Percentiles rank a stretch among this genome's conserved stretches.
Evolutionary conservation across 2,797 vertebrate species (phyloP).

Genomic region (Falco concolor): DNA sequence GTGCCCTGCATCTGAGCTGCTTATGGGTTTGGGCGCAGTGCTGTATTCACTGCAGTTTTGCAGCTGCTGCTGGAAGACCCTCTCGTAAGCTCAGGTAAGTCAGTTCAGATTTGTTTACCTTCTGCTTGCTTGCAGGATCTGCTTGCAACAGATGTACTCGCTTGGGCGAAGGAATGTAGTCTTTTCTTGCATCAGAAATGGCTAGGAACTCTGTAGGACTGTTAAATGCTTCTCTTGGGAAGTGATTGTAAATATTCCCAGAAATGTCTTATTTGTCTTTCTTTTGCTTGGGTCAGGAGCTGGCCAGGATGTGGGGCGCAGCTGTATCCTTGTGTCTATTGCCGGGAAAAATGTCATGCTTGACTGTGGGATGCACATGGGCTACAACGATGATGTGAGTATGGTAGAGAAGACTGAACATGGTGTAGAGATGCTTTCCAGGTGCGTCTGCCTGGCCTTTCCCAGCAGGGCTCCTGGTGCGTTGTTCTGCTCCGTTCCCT

Average conservation of each 20-base stretch:
- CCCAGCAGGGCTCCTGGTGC: background rate
- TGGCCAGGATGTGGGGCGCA: slow-evolving; percentile 96
- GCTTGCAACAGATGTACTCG: too few relatives aligned
- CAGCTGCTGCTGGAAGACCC: background rate
- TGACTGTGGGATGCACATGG: slow-evolving; percentile 99
- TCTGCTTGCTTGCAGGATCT: too few relatives aligned
- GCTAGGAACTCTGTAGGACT: background rate
- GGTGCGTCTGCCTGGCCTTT: background rate
- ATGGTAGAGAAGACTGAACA: background rate
- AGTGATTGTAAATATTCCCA: background rate
- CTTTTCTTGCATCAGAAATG: background rate
- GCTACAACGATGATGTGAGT: slow-evolving; percentile 94
- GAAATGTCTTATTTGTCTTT: background rate
- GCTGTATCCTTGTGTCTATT: slow-evolving; percentile 96
- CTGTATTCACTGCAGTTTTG: background rate
- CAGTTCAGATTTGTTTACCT: background rate
- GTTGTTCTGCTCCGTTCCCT: rapidly evolving
- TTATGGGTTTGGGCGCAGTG: rapidly evolving
- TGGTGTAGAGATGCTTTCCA: background rate
- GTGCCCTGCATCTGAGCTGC: background rate
- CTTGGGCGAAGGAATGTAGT: background rate
- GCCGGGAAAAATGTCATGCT: slow-evolving; percentile 98
- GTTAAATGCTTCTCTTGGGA: background rate
- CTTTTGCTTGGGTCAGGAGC: slow-evolving; percentile 77
- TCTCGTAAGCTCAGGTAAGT: background rate